Base-by-base conservation (phyloP, 2,888 invertebrate species). In the Aleiodes leptofemur region DNA sequence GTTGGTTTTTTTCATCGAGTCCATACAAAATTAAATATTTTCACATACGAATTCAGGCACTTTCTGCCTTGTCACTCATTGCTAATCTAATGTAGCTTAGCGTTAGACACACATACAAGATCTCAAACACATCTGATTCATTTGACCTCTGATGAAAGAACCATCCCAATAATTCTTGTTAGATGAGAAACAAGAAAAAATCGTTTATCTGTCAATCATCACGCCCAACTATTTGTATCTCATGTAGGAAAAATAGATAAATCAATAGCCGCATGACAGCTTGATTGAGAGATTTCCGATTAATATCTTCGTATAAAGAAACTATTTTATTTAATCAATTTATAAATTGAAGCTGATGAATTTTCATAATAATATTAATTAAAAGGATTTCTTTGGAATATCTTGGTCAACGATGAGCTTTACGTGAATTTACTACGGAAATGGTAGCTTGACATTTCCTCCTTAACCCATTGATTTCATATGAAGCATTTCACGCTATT, bases 221-320 rank as follows among this genome's bases (percentile, higher is more conserved):
- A 5, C 6, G 23, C 6, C 9, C 16, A 23, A 16, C 43, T 48
- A 13, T 34, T 34, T 59, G 34, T 31, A 34, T 3, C 13, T 34
- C 11, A 3, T n/a, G 31, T 7, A 34, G 14, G 59, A 9, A 14
- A 59, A 59, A 1, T 59, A 64, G 64, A 43, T 43, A 16, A 43
- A 14, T 64, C 64, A 48, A 64, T 64, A 64, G 48, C 8, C 64
- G 13, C 43, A 14, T 48, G 64, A 64, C 64, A 64, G 48, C 64
- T 64, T 14, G 38, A 61, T 61, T 34, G 14, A 34, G n/a, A n/a
- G 11, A 61, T 61, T 8, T 59, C 34, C 7, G 34, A 23, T 8
- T 16, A 16, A 23, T 56, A 16, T 56, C 23, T 16, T 11, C 57
- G 13, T 29, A 29, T 11, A 9, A 43, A 43, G 7, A 43, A 43